Evolutionary conservation across 2,797 vertebrate species (phyloP), one percentile per base, ranked within the genome.

Genomic region (Caiman crocodilus): DNA sequence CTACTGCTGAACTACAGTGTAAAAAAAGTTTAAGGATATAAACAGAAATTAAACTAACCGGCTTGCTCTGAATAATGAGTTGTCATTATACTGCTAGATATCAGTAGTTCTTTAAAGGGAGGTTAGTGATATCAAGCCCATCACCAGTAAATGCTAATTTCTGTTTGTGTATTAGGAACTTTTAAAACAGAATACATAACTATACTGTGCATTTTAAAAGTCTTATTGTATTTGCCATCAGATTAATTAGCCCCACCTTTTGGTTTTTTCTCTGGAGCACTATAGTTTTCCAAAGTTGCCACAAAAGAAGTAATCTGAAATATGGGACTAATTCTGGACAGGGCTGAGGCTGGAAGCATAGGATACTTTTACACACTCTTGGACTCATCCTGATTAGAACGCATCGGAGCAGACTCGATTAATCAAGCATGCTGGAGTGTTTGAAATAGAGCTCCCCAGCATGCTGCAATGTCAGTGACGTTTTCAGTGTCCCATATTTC

Each of bases 251-350:
- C 42, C 42, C 10, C 42, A 50, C 42, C 10, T 50, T 50, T 50
- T 50, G 42, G 10, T 11, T 50, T 50, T 50, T 50, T 50, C 42
- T 50, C 42, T 50, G 42, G 42, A 50, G 42, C 10, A 75, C 1
- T 84, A 4, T 1, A 14, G 25, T 15, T 30, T n/a, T 75, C 64
- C 16, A 69, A 50, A 90, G 13, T 80, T 89, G 90, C 18, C 21
- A 26, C 81, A 92, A 82, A 90, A 93, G 28, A 61, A 74, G 4
- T 88, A 15, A 80, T 90, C 93, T 84, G 85, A 56, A 50, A 86
- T 64, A n/a, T 84, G 80, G 1, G 11, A 84, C 81, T 79, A 87
- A 50, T 65, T 94, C 65, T 90, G 59, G 59, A 58, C 77, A 50
- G 42, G 42, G 42, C 42, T 50, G 42, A 50, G 42, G 42, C 42